phyloP scores from a whole-genome alignment of 1,140 invertebrate genomes.

The Lucilia cuprina region DNA sequence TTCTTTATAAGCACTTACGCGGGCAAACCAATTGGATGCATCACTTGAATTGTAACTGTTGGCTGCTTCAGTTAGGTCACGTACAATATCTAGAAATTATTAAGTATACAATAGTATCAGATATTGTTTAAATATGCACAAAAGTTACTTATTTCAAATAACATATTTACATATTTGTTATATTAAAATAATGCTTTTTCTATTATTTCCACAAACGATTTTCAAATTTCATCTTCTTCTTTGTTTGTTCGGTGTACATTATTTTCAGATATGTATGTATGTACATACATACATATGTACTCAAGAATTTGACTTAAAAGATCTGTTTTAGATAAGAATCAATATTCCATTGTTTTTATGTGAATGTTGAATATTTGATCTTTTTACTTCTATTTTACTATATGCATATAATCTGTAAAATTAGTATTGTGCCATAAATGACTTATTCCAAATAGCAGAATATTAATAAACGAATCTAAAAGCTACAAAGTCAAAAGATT shows the following conservation, averaged over 20 bases:
- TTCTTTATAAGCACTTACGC: slow-evolving; percentile 64
- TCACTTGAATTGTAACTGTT: slow-evolving; percentile 77
- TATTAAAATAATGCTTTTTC: neutral
- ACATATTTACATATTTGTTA: neutral
- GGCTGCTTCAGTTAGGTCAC: slow-evolving; percentile 78
- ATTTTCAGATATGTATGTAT: neutral
- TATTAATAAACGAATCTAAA: too few relatives aligned
- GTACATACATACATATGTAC: too few relatives aligned
- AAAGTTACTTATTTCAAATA: neutral
- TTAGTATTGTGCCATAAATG: too few relatives aligned
- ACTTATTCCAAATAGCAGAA: too few relatives aligned
- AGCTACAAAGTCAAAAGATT: too few relatives aligned
- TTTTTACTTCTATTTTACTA: too few relatives aligned
- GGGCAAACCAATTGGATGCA: slow-evolving; percentile 79
- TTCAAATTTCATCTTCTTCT: neutral
- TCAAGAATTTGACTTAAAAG: neutral
- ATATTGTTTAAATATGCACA: neutral
- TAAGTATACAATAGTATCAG: neutral
- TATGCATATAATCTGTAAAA: too few relatives aligned
- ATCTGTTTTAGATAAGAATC: neutral
- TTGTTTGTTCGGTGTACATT: neutral
- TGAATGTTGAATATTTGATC: too few relatives aligned
- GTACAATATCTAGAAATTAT: slow-evolving; percentile 73
- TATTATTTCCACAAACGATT: neutral
- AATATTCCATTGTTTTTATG: neutral